These are phyloP conservation scores for Dolomedes plantarius DNA, from an alignment of 2,888 invertebrate species.

Conservation along the genomic window DNA sequence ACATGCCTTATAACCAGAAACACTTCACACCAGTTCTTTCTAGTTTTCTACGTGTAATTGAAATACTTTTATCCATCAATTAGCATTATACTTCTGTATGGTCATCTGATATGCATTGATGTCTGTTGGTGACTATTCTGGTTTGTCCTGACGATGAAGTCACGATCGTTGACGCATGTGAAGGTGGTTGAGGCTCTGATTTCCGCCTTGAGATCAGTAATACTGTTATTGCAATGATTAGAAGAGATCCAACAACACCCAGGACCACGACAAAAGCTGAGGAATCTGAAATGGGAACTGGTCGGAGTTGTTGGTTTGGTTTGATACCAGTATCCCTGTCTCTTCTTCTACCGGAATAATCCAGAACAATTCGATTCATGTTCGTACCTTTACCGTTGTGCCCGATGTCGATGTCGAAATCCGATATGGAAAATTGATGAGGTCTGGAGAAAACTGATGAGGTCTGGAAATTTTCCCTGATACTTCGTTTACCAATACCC, in stretches of 20 bases:
- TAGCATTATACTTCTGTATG: slow-evolving; percentile 60
- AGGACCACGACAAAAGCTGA: slow-evolving; percentile 31
- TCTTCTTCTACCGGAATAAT: slow-evolving; percentile 29
- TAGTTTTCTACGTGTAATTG: too few relatives aligned
- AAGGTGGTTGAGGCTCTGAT: not conserved
- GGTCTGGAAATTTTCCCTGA: not conserved
- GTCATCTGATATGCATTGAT: slow-evolving; percentile 20
- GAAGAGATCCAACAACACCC: slow-evolving; percentile 40
- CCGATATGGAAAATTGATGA: not conserved
- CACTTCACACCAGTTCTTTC: too few relatives aligned
- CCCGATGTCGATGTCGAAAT: slow-evolving; percentile 31
- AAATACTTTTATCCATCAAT: too few relatives aligned
- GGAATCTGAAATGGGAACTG: not conserved
- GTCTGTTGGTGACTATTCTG: slow-evolving; percentile 26
- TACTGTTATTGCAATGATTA: slow-evolving; percentile 57
- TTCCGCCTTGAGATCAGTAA: slow-evolving; percentile 23
- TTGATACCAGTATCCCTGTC: not conserved
- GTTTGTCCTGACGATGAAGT: slow-evolving; percentile 20
- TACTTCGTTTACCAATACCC: slow-evolving; percentile 70
- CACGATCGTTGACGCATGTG: slow-evolving; percentile 32
- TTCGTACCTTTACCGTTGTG: slow-evolving; percentile 72
- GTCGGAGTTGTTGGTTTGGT: not conserved
- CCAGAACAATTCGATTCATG: slow-evolving; percentile 71
- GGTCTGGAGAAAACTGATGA: not conserved
- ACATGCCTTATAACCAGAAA: too few relatives aligned